phyloP scores from a whole-genome alignment of 2,888 invertebrate species.

The Lapara coniferarum region DNA sequence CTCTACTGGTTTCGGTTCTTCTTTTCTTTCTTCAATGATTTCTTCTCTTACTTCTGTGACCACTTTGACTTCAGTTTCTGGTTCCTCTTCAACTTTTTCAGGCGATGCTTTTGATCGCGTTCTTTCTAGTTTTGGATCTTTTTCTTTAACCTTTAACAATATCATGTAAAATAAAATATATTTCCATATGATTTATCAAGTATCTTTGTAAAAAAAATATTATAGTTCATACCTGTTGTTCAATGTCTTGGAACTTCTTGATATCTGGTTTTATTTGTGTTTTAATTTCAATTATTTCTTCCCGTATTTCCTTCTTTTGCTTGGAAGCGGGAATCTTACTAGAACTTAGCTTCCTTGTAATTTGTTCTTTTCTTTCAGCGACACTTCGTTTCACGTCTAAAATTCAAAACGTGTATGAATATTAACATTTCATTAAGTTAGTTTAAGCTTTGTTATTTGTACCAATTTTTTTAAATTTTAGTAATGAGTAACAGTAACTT shows the following conservation, averaged over 20 bases:
- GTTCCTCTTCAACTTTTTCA: conserved; percentile 64
- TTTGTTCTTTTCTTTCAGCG: conserved; percentile 90
- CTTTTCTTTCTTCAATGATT: conserved; percentile 53
- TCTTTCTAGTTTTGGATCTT: conserved; percentile 70
- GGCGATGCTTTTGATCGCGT: conserved; percentile 72
- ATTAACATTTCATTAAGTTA: neutral
- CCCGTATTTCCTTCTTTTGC: conserved; percentile 88
- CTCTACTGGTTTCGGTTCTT: conserved; percentile 64
- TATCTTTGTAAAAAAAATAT: neutral
- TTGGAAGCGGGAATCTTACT: conserved; percentile 89
- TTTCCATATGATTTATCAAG: no score
- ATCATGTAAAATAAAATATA: conserved; percentile 26
- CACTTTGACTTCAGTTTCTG: conserved; percentile 47
- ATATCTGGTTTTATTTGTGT: conserved; percentile 85
- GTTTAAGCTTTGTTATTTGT: neutral
- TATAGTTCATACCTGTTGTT: conserved; percentile 64
- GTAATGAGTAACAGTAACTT: no score
- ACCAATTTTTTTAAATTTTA: no score
- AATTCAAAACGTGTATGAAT: conserved; percentile 25
- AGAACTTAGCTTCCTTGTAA: conserved; percentile 88
- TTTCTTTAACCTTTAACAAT: conserved; percentile 61
- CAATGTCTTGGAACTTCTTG: conserved; percentile 80
- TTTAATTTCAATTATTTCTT: conserved; percentile 88
- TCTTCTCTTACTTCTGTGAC: conserved; percentile 45
- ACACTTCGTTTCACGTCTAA: conserved; percentile 86